Evolutionary conservation across 2,113 vertebrate species (phyloP), one percentile per base, ranked within the genome.

Genomic region (Catharus bicknelli): DNA sequence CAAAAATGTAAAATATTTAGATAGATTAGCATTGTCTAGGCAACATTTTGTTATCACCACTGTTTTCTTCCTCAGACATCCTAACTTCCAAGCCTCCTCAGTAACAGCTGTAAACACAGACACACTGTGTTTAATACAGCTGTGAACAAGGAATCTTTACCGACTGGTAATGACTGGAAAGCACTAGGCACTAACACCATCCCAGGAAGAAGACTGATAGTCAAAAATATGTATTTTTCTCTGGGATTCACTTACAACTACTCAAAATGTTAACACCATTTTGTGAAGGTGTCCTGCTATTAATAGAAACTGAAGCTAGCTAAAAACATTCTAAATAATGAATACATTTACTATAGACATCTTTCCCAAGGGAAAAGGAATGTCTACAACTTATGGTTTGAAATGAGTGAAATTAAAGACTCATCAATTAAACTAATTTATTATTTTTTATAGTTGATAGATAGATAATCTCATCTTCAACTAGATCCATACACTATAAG

Each of bases 121-220:
- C 4, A 34, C 23, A 59, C 23, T 58, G 15, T 51, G 59, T 62
- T 55, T 43, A 47, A 40, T 19, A 29, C 2, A 74, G 29, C 26
- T 66, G 32, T 14, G 11, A 94, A 80, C 23, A 67, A 40, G 55
- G 30, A 83, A 48, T 62, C 54, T 72, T 91, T 42, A 88, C 48
- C 18, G 13, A 36, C 9, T 47, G 26, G 29, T 53, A 78, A 32
- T 2, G 10, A 42, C 42, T 27, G 72, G 13, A 93, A 83, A 62
- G 38, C 58, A 54, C 32, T 7, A 66, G n/a, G 45, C 53, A 59
- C 47, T 54, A 57, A 66, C 20, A 66, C 7, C 17, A 81, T 15
- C 57, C 38, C 30, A 69, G 20, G 17, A 54, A 85, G n/a, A 81
- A 3, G 12, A 69, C 0, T 0, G 13, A 77, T 58, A 9, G 27